Base-by-base conservation (phyloP, 1,140 invertebrate genomes). In the Agrypnia vestita region DNA sequence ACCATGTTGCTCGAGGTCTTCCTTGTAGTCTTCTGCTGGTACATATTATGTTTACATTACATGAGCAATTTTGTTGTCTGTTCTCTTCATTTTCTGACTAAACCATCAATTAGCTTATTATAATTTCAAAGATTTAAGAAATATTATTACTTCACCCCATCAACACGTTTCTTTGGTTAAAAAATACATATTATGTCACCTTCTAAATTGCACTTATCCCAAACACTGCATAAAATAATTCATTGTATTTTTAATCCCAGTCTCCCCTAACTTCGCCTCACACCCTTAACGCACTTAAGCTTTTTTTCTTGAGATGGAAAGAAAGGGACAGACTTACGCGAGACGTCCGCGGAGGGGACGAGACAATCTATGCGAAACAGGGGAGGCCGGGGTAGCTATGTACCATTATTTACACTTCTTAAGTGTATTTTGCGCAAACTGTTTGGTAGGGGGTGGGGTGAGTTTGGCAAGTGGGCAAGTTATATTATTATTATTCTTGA, bases 391-490 rank as follows among this genome's bases (percentile, higher is more conserved):
- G 49, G 35, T 82, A 71, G 35, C 17, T 71, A 71, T 71, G 67
- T 71, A 71, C 67, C 51, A 74, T 83, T 83, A 80, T 83, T 83
- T 83, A 83, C 82, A 83, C 82, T 79, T 78, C 80, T 82, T 79
- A 78, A 76, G 82, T 76, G 82, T 75, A 79, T 83, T 80, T 80
- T 78, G 78, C 78, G 78, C 81, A 82, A 82, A 73, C 81, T 74
- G 73, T 17, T 53, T 35, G 59, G 62, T 61, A 61, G 21, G 19
- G 62, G 47, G 49, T 13, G 56, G 25, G 76, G 49, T 19, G 75
- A 72, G 49, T 59, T 67, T 35, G 46, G 71, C 71, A 56, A 74
- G 71, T 74, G 71, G 71, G 71, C 51, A 74, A 74, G 71, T 74
- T 74, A 74, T 74, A 74, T 74, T 56, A 74, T 72, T 72, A 72